phyloP scores from a whole-genome alignment of 2,113 vertebrate species.

The Clinocottus analis region DNA sequence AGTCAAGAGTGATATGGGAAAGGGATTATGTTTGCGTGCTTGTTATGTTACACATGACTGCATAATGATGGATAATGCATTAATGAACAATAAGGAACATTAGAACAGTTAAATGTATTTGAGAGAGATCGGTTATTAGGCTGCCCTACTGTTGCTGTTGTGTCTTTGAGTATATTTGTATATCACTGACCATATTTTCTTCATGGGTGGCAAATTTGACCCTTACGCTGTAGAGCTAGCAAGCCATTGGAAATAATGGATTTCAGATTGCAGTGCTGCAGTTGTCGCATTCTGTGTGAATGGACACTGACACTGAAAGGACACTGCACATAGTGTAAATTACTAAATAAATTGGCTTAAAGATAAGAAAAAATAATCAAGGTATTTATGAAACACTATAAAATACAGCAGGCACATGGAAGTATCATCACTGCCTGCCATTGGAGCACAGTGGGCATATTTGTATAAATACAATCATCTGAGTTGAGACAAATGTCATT shows the following conservation, averaged over 20 bases:
- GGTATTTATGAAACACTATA: background rate
- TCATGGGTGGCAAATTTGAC: background rate
- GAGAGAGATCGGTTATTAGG: background rate
- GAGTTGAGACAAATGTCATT: background rate
- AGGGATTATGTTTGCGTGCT: constrained; percentile 16
- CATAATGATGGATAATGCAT: constrained; percentile 33
- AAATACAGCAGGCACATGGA: background rate
- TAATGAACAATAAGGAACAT: constrained; percentile 1
- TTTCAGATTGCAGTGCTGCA: background rate
- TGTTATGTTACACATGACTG: constrained; percentile 6
- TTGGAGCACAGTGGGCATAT: background rate
- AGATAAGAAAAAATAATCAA: background rate
- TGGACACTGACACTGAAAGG: background rate
- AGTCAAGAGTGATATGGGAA: background rate
- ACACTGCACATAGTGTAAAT: background rate
- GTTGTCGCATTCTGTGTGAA: background rate
- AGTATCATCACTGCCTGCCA: background rate
- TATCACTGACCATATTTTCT: background rate
- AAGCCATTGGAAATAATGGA: background rate
- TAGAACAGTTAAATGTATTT: constrained; percentile 12
- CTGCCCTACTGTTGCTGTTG: background rate
- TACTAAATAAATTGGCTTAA: background rate
- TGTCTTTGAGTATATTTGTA: constrained; percentile 2
- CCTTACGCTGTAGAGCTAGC: background rate
- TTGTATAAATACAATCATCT: background rate